Conservation (phyloP, 2,888 invertebrate genomes). For the Clistopyga incitator region DNA sequence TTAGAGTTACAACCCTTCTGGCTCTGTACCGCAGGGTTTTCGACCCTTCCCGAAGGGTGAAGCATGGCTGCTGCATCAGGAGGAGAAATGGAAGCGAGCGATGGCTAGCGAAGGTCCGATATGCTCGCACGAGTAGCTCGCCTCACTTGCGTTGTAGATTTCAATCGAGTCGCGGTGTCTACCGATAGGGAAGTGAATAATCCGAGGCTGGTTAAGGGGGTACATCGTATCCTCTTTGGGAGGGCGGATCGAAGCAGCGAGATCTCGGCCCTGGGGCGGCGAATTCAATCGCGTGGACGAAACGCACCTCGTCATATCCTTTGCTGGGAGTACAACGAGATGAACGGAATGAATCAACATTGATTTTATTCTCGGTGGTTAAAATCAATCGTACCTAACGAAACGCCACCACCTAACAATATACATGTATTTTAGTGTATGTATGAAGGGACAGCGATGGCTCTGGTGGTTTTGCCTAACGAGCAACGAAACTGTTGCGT, state of each 20-base stretch:
- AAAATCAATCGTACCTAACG: slow-evolving; percentile 74
- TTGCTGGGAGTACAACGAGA: slow-evolving; percentile 3
- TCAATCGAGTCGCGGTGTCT: slow-evolving; percentile 76
- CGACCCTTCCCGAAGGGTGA: slow-evolving; percentile 62
- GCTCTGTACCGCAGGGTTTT: slow-evolving; percentile 13
- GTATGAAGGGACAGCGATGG: slow-evolving; percentile 21
- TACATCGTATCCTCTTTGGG: slow-evolving; percentile 11
- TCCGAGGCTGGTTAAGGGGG: slow-evolving; percentile 68
- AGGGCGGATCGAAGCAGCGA: slow-evolving; percentile 10
- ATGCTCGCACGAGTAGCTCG: slow-evolving; percentile 69
- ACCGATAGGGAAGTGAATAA: slow-evolving; percentile 76
- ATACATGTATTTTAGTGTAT: background rate
- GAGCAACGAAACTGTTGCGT: slow-evolving; percentile 67
- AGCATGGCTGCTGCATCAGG: slow-evolving; percentile 34
- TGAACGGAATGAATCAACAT: slow-evolving; percentile 71
- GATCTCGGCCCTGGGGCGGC: slow-evolving; percentile 62
- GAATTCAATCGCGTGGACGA: slow-evolving; percentile 60
- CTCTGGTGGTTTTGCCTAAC: slow-evolving; percentile 64
- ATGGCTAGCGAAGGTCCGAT: slow-evolving; percentile 56
- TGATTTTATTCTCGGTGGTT: slow-evolving; percentile 75
- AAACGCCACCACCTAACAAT: slow-evolving; percentile 35
- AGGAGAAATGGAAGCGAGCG: slow-evolving; percentile 58
- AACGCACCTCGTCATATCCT: slow-evolving; percentile 61
- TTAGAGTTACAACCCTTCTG: slow-evolving; percentile 34
- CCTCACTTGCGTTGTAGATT: slow-evolving; percentile 78